phyloP scores from a whole-genome alignment of 2,797 vertebrate species.

The Hozukius guyotensis region DNA sequence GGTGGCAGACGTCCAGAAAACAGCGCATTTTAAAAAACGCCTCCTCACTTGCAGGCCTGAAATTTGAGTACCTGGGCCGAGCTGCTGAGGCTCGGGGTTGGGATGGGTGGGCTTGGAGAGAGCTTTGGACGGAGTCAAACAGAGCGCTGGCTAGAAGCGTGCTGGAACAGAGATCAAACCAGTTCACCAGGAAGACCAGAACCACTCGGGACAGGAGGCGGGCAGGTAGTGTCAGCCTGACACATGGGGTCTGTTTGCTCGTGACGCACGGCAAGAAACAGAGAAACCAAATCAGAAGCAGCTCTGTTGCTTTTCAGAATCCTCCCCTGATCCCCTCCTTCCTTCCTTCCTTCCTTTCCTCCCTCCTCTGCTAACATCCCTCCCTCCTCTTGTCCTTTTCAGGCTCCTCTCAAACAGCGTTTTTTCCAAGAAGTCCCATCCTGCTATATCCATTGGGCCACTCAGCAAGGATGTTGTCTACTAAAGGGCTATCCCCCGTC shows the following conservation, averaged over 20 bases:
- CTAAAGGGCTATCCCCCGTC: slow-evolving; percentile 54
- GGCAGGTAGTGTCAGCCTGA: slow-evolving; percentile 38
- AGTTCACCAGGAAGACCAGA: slow-evolving; percentile 12
- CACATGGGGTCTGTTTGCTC: slow-evolving; percentile 31
- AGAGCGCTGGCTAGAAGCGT: slow-evolving; percentile 1
- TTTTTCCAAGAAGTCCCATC: slow-evolving; percentile 72
- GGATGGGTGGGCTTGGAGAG: slow-evolving; percentile 23
- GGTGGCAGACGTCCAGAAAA: slow-evolving; percentile 68
- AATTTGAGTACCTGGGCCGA: slow-evolving; percentile 35
- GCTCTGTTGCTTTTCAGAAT: slow-evolving; percentile 43
- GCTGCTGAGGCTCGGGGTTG: neutral
- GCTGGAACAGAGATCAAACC: slow-evolving; percentile 43
- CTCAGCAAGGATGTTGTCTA: slow-evolving; percentile 48
- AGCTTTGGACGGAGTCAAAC: slow-evolving; percentile 18
- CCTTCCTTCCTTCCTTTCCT: slow-evolving; percentile 17
- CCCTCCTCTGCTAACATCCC: slow-evolving; percentile 16
- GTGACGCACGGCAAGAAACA: slow-evolving; percentile 38
- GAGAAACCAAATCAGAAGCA: slow-evolving; percentile 30
- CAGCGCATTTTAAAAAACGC: slow-evolving; percentile 32
- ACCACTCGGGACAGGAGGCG: slow-evolving; percentile 17
- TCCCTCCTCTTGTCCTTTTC: slow-evolving; percentile 35
- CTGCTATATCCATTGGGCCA: slow-evolving; percentile 73
- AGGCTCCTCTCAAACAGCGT: slow-evolving; percentile 33
- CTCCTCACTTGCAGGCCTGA: slow-evolving; percentile 8
- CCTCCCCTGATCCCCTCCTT: slow-evolving; percentile 42